A percentile compares a stretch with the other conserved stretches of the same genome.
phyloP scores from a whole-genome alignment of 2,888 invertebrate genomes.

The Ectemnius lituratus region DNA sequence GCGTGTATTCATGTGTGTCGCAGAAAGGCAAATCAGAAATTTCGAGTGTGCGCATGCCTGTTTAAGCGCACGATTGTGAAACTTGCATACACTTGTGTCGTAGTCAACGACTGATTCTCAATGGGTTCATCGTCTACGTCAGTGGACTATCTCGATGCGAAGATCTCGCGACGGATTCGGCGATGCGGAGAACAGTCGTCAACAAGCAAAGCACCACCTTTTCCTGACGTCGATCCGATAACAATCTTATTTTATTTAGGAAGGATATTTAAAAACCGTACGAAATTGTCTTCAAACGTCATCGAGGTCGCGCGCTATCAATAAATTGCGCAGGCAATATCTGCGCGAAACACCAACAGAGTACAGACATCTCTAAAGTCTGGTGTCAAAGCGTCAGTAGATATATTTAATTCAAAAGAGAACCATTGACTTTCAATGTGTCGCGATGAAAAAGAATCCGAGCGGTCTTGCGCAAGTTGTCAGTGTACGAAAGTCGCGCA shows the following conservation, averaged over 20 bases:
- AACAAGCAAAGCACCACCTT: no score
- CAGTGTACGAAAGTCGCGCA: neutral
- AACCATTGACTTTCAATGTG: no score
- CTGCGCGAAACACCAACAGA: no score
- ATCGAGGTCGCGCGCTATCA: neutral
- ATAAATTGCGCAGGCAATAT: no score
- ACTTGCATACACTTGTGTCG: slow-evolving; percentile 6
- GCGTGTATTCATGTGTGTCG: no score
- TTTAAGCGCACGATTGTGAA: slow-evolving; percentile 37
- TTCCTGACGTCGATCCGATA: neutral
- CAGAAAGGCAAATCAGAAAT: slow-evolving; percentile 22
- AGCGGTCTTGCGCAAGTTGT: neutral
- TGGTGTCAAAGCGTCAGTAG: neutral
- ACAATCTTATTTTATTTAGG: neutral
- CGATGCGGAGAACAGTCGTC: no score
- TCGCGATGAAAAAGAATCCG: no score
- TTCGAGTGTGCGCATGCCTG: slow-evolving; percentile 32
- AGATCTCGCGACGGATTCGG: neutral
- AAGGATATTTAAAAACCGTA: slow-evolving; percentile 3
- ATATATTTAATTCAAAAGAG: no score
- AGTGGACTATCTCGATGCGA: slow-evolving; percentile 35
- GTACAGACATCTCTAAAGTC: no score
- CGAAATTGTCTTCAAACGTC: neutral
- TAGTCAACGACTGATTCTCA: slow-evolving; percentile 23
- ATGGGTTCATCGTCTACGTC: slow-evolving; percentile 36